These are phyloP conservation scores for Proteles cristata DNA, from an alignment of 2,113 vertebrate genomes.

Conservation along the genomic window DNA sequence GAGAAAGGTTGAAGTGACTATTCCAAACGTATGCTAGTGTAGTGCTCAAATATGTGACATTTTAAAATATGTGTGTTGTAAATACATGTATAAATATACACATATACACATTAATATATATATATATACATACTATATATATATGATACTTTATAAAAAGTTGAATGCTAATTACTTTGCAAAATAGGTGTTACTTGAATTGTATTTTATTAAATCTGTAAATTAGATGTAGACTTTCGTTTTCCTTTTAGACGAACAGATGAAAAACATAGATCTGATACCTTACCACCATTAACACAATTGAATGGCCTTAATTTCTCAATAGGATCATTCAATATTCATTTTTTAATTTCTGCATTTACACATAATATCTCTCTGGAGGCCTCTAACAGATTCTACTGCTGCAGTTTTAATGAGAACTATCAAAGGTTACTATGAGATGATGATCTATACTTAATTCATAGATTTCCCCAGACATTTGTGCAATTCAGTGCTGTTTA, in stretches of 20 bases:
- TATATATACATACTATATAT: background rate
- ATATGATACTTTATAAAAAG: background rate
- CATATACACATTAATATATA: background rate
- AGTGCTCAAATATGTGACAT: background rate
- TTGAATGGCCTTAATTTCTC: conserved; percentile 85
- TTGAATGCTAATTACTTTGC: conserved; percentile 53
- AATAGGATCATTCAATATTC: conserved; percentile 88
- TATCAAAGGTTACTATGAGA: conserved; percentile 86
- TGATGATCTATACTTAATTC: conserved; percentile 87
- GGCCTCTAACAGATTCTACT: conserved; percentile 82
- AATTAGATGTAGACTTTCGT: conserved; percentile 76
- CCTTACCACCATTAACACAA: conserved; percentile 80
- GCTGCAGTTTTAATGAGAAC: conserved; percentile 86
- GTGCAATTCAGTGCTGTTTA: conserved; percentile 78
- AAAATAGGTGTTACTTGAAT: conserved; percentile 72
- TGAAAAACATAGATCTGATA: conserved; percentile 83
- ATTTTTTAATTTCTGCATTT: conserved; percentile 88
- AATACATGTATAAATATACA: background rate
- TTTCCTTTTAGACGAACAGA: conserved; percentile 80
- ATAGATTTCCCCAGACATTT: conserved; percentile 83
- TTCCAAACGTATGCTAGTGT: background rate
- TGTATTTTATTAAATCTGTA: conserved; percentile 78
- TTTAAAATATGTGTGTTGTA: background rate
- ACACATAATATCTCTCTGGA: conserved; percentile 84
- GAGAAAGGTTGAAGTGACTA: background rate